Conservation (phyloP, 1,140 invertebrate species). For the Saccostrea echinata region DNA sequence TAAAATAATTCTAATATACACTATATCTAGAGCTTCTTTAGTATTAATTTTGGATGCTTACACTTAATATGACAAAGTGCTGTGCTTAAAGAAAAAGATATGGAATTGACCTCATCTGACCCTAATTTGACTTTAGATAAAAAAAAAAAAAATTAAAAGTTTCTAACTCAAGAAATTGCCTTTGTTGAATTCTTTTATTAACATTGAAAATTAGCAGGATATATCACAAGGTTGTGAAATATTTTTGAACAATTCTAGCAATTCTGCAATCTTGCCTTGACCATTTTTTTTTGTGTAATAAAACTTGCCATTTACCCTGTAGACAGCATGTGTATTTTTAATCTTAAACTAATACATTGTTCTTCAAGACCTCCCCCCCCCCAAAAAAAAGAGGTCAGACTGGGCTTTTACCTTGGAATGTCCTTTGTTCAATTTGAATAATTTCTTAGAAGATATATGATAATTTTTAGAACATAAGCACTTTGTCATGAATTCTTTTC, state of each 20-base stretch:
- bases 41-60: not conserved
- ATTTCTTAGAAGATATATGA: too few relatives aligned
- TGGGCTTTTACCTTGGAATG: not conserved
- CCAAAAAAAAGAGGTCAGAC: not conserved
- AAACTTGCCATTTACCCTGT: too few relatives aligned
- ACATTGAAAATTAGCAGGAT: too few relatives aligned
- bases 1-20: not conserved
- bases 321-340: not conserved
- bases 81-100: not conserved
- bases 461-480: not conserved
- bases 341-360: not conserved
- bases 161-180: not conserved
- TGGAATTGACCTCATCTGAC: not conserved
- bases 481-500: not conserved
- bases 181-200: too few relatives aligned
- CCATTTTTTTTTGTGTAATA: too few relatives aligned
- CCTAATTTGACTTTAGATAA: not conserved
- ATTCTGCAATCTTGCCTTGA: too few relatives aligned
- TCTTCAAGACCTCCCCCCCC: not conserved
- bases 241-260: too few relatives aligned
- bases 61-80: not conserved
- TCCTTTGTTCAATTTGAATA: too few relatives aligned
- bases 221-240: too few relatives aligned
- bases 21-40: not conserved
- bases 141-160: too few relatives aligned